phyloP scores from a whole-genome alignment of 2,113 vertebrate species.

The Grallaria varia region DNA sequence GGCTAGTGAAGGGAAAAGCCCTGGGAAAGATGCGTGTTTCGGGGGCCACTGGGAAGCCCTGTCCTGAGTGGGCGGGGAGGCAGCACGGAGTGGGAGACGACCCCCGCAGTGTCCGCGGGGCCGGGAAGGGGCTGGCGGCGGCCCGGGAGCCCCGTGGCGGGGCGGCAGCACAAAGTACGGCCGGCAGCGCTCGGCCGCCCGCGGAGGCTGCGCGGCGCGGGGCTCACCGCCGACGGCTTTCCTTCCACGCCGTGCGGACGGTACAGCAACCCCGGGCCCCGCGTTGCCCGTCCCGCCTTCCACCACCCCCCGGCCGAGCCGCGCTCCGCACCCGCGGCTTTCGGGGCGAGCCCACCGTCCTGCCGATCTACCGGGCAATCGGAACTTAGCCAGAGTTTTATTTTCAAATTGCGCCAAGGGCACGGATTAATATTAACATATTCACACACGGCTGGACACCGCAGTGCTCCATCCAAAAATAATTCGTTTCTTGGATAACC shows the following conservation, averaged over 20 bases:
- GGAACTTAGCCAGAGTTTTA: accelerated
- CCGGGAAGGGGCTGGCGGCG: neutral
- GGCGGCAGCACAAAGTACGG: neutral
- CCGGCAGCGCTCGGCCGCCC: neutral
- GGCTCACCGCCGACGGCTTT: neutral
- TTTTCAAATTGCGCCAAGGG: neutral
- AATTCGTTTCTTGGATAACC: neutral
- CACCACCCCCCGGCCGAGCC: neutral
- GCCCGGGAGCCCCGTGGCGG: neutral
- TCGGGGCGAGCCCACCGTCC: neutral
- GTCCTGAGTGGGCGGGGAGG: neutral
- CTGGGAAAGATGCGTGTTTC: neutral
- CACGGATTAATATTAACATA: neutral
- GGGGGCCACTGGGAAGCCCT: neutral
- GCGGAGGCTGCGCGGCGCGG: neutral
- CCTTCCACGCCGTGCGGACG: neutral
- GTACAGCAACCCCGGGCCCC: neutral
- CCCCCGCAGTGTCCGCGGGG: neutral
- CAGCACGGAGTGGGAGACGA: neutral
- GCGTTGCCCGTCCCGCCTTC: too few relatives aligned
- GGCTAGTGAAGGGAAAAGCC: neutral
- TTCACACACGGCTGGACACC: neutral
- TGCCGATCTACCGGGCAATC: neutral
- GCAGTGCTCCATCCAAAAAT: neutral
- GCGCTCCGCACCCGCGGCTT: neutral